phyloP scores from a whole-genome alignment of 2,797 vertebrate species.

The Harpagifer antarcticus region DNA sequence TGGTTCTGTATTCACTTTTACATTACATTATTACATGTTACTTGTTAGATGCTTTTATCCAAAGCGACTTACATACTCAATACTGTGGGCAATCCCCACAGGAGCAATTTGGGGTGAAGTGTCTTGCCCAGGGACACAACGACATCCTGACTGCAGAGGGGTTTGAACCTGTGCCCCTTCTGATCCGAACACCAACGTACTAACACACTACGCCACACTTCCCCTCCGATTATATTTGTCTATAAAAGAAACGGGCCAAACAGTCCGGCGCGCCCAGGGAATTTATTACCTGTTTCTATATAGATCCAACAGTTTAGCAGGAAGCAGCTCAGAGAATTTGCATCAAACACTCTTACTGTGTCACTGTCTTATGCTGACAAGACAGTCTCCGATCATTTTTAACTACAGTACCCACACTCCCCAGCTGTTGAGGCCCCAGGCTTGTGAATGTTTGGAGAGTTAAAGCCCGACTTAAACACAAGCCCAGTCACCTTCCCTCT shows the following conservation, averaged over 20 bases:
- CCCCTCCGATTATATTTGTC: constrained; percentile 43
- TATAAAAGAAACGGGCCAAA: constrained; percentile 31
- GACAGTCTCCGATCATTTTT: not conserved
- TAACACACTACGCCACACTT: too few species aligned
- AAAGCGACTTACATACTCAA: too few species aligned
- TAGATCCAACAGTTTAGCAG: not conserved
- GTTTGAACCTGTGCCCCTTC: too few species aligned
- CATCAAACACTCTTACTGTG: not conserved
- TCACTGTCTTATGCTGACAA: not conserved
- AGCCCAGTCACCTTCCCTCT: constrained; percentile 34
- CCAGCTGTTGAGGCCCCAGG: constrained; percentile 17
- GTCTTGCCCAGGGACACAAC: too few species aligned
- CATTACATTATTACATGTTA: too few species aligned
- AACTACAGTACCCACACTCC: constrained; percentile 30
- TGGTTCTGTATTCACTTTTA: constrained; percentile 22
- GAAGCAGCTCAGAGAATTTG: not conserved
- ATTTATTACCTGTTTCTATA: constrained; percentile 32
- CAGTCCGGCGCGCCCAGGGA: constrained; percentile 38
- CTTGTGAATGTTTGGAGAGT: constrained; percentile 50
- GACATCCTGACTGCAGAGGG: too few species aligned
- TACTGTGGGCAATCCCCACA: too few species aligned
- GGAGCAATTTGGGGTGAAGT: too few species aligned
- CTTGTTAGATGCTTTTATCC: too few species aligned
- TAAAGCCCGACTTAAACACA: constrained; percentile 44
- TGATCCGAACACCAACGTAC: too few species aligned